Evolutionary conservation across 2,113 vertebrate genomes (phyloP), one percentile per base, ranked within the genome.

Genomic region (Phaethornis superciliosus): DNA sequence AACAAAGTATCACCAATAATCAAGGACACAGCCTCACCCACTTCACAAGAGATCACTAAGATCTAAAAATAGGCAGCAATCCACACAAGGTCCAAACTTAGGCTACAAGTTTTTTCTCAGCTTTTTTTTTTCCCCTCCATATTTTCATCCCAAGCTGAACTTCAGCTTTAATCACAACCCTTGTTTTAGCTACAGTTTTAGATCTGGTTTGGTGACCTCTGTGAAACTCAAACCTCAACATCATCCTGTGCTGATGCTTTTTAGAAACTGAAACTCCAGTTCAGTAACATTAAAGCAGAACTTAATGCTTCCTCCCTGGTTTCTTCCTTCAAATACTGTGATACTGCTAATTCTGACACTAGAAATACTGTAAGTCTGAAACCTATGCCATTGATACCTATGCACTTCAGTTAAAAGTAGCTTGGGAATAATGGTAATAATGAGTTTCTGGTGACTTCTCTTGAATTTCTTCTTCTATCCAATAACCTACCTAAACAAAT

Each of bases 161-260:
- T 77, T 85, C n/a, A 89, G 4, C 24, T 24, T 65, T 93, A 96
- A 96, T 94, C 64, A 95, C 22, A 88, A 20, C 15, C 52, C 79
- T 70, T 70, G 33, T 51, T 90, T 90, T 90, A 94, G 91, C 15
- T 74, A 65, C 79, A 93, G 10, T 37, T 82, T 69, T 81, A 78
- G 47, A 47, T 84, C 68, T 86, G 69, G 28, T 91, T 35, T 90
- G 64, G 51, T 63, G 52, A 87, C 63, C 69, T 94, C 74, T 80
- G 27, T 72, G 63, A 89, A 93, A 95, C 10, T 12, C 30, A 89
- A 71, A 88, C 58, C 58, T 69, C 75, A 65, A 10, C 30, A 76
- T 67, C 40, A 72, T 76, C 5, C 51, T 69, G 12, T 46, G 18
- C 0, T 64, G 49, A 69, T 32, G 71, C 74, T 37, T 96, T 95